phyloP scores from a whole-genome alignment of 1,140 invertebrate species.

The Drosophila albomicans region DNA sequence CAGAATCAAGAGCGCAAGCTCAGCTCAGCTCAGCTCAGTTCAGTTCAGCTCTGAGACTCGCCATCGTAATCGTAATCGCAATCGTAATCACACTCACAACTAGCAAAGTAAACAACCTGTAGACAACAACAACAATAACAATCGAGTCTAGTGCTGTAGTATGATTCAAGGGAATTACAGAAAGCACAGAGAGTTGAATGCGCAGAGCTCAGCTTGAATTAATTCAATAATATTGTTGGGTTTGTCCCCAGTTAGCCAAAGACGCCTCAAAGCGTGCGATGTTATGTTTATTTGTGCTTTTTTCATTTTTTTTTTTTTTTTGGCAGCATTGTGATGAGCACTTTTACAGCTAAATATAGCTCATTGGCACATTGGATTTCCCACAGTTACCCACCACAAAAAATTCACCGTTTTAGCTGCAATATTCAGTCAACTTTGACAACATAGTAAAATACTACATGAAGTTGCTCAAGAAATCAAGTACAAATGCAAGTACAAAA shows the following conservation, averaged over 20 bases:
- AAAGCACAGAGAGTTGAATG: background rate
- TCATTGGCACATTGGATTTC: background rate
- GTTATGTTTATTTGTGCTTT: background rate
- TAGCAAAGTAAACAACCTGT: constrained; percentile 4
- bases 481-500: too few relatives aligned
- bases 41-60: too few relatives aligned
- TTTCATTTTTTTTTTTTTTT: constrained; percentile 6
- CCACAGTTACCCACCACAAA: background rate
- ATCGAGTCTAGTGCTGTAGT: background rate
- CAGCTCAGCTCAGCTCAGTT: constrained; percentile 9
- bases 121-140: constrained; percentile 13
- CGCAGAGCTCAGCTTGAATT: constrained; percentile 11
- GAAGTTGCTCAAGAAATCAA: too few relatives aligned
- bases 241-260: background rate
- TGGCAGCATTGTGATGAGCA: background rate
- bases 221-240: constrained; percentile 5
- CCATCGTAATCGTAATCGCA: background rate
- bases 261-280: background rate
- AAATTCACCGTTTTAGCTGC: background rate
- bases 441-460: too few relatives aligned
- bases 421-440: background rate
- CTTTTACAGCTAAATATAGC: background rate
- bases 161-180: constrained; percentile 46
- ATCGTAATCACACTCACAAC: background rate
- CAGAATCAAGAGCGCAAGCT: constrained; percentile 37